phyloP scores from a whole-genome alignment of 1,140 invertebrate genomes.

The Coptotermes formosanus region DNA sequence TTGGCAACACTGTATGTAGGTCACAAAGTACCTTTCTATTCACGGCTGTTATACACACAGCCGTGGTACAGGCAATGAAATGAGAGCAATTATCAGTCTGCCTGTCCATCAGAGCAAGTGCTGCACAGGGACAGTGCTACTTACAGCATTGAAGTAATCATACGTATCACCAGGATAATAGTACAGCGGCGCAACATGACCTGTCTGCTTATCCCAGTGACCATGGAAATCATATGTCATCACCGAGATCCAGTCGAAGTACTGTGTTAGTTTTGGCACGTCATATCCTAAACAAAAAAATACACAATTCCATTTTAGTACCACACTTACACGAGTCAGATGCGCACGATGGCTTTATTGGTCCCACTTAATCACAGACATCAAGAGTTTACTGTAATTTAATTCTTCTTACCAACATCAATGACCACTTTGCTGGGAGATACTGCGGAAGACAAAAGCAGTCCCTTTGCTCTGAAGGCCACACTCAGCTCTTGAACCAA shows the following conservation, averaged over 20 bases:
- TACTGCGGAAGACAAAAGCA: conserved; percentile 56
- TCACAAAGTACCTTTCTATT: too few species aligned
- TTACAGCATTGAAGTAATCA: conserved; percentile 49
- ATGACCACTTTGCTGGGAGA: conserved; percentile 56
- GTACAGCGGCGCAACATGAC: conserved; percentile 52
- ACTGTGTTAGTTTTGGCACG: conserved; percentile 42
- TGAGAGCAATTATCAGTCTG: too few species aligned
- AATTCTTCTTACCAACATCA: conserved; percentile 44
- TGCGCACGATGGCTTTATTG: too few species aligned
- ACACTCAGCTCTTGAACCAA: conserved; percentile 55
- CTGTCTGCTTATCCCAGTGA: conserved; percentile 52
- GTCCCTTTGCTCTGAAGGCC: conserved; percentile 54
- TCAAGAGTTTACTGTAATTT: too few species aligned
- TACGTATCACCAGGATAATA: conserved; percentile 45
- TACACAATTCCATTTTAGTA: neutral
- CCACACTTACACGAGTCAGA: neutral
- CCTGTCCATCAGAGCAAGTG: too few species aligned
- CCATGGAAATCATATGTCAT: conserved; percentile 56
- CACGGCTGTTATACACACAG: too few species aligned
- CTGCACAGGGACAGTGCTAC: conserved; percentile 21
- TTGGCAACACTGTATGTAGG: too few species aligned
- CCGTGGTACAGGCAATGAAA: too few species aligned
- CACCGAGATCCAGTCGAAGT: conserved; percentile 52
- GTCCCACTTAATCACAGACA: too few species aligned
- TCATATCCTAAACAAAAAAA: conserved; percentile 41